phyloP scores from a whole-genome alignment of 37 sponge, comb jelly and placozoan species.

The Oscarella lobularis region DNA sequence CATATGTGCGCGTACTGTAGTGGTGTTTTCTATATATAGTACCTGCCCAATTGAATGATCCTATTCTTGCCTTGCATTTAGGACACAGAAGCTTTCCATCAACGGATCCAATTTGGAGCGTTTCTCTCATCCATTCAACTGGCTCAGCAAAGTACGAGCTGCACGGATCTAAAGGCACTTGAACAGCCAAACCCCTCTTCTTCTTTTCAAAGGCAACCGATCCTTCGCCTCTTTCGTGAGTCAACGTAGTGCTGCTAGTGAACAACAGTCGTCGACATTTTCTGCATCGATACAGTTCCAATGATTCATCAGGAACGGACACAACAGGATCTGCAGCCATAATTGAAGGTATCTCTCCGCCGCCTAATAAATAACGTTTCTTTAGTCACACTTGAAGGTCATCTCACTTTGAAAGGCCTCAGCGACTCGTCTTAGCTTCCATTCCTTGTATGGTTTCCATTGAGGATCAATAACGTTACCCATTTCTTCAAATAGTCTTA shows the following conservation, averaged over 20 bases:
- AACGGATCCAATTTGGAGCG: background rate
- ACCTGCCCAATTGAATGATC: constrained; percentile 2
- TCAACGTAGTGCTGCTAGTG: background rate
- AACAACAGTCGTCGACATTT: background rate
- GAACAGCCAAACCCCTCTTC: background rate
- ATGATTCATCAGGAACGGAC: background rate
- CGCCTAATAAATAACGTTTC: too few relatives aligned
- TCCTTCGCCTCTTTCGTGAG: background rate
- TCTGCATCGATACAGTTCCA: background rate
- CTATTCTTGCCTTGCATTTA: background rate
- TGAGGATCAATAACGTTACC: background rate
- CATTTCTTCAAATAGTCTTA: constrained; percentile 57
- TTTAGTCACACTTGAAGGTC: too few relatives aligned
- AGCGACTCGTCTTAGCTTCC: background rate
- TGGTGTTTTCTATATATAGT: too few relatives aligned
- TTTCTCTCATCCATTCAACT: constrained; percentile 3
- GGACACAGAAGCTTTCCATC: background rate
- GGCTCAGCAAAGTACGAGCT: background rate
- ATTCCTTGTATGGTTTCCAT: background rate
- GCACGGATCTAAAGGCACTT: background rate
- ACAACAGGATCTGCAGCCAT: background rate
- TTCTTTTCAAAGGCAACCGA: background rate
- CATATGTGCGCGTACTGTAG: constrained; percentile 1
- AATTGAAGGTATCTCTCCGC: too few relatives aligned
- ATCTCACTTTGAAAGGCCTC: background rate